A percentile compares a stretch with the other conserved stretches of the same genome.
Evolutionary conservation across 2,113 vertebrate species (phyloP).

Genomic region (Pan troglodytes): NHGRI_mPanTro3-v2.1_pri NC_072407.2:64742501-64743000

Average conservation of each 20-base stretch:
- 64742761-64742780: background rate
- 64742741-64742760: background rate
- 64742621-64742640: background rate
- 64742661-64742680: background rate
- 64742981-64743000: too few relatives aligned
- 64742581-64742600: background rate
- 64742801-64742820: conserved; percentile 9
- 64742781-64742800: background rate
- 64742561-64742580: background rate
- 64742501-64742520: conserved; percentile 62
- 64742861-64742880: background rate
- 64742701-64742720: background rate
- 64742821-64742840: background rate
- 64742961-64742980: too few relatives aligned
- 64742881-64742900: background rate
- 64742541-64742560: conserved; percentile 52
- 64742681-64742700: background rate
- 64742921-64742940: too few relatives aligned
- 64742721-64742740: conserved; percentile 26
- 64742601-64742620: background rate
- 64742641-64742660: background rate
- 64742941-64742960: too few relatives aligned
- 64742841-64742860: conserved; percentile 5
- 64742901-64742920: too few relatives aligned
- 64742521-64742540: conserved; percentile 1